A percentile compares a stretch with the other conserved stretches of the same genome.
phyloP scores from a whole-genome alignment of 2,113 vertebrate species.

The Syngnathoides biaculeatus region DNA sequence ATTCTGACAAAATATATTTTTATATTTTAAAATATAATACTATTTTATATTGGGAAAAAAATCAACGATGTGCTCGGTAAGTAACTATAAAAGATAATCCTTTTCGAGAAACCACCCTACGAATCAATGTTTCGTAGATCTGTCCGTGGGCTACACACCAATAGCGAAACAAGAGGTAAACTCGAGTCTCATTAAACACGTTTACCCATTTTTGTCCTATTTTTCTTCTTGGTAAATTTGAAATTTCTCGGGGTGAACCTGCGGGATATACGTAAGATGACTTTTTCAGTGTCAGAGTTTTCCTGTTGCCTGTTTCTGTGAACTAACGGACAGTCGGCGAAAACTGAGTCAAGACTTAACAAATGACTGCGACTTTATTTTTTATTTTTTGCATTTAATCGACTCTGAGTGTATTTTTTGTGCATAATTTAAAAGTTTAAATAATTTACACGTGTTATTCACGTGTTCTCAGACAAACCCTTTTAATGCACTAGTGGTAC shows the following conservation, averaged over 20 bases:
- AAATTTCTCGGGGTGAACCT: not conserved
- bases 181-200: not conserved
- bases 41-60: fast-evolving
- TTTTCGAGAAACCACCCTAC: not conserved
- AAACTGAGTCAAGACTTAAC: not conserved
- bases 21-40: fast-evolving
- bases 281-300: not conserved
- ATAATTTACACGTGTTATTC: no score
- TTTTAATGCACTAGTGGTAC: no score
- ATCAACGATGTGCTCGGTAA: no score
- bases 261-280: not conserved
- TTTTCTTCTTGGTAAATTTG: not conserved
- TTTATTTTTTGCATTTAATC: not conserved
- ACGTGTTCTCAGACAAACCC: no score
- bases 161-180: not conserved
- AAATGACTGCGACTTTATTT: not conserved
- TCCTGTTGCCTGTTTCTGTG: not conserved
- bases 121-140: not conserved
- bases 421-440: no score
- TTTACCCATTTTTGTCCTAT: not conserved
- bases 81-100: not conserved
- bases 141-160: not conserved
- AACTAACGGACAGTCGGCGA: not conserved
- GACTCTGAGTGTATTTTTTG: not conserved
- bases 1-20: no score